Evolutionary conservation across 2,113 vertebrate genomes (phyloP).

Genomic region (Gallinago undulata): DNA sequence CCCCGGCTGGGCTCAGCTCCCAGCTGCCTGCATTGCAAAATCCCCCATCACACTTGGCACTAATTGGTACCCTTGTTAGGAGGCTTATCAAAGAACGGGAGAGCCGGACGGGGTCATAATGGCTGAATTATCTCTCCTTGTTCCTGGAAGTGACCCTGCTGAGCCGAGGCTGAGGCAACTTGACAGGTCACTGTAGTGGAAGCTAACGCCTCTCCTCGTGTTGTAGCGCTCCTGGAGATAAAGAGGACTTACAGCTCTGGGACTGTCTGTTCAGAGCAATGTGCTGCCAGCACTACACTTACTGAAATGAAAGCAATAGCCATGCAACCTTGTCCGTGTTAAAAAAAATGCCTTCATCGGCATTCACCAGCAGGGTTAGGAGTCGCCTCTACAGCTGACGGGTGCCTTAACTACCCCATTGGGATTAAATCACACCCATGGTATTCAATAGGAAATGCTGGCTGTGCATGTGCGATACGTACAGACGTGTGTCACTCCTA

Average conservation of each 20-base stretch:
- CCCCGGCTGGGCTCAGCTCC: background rate
- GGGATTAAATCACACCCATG: background rate
- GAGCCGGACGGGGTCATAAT: conserved; percentile 23
- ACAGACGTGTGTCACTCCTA: background rate
- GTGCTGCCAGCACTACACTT: background rate
- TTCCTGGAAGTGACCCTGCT: conserved; percentile 56
- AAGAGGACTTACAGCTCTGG: background rate
- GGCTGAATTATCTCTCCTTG: conserved; percentile 62
- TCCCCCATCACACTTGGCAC: conserved; percentile 38
- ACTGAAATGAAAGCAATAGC: background rate
- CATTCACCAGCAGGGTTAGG: background rate
- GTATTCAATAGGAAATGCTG: background rate
- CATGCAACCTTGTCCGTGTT: background rate
- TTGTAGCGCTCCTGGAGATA: background rate
- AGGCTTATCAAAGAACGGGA: conserved; percentile 36
- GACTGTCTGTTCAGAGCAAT: background rate
- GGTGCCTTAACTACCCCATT: background rate
- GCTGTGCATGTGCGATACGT: background rate
- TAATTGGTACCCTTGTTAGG: conserved; percentile 60
- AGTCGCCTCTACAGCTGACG: background rate
- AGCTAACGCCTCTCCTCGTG: background rate
- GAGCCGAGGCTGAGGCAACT: conserved; percentile 37
- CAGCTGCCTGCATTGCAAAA: conserved; percentile 37
- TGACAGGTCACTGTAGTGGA: conserved; percentile 57
- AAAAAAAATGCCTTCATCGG: background rate